These are phyloP conservation scores for Kryptopterus vitreolus DNA, from an alignment of 2,797 vertebrate species.

Conservation along the genomic window DNA sequence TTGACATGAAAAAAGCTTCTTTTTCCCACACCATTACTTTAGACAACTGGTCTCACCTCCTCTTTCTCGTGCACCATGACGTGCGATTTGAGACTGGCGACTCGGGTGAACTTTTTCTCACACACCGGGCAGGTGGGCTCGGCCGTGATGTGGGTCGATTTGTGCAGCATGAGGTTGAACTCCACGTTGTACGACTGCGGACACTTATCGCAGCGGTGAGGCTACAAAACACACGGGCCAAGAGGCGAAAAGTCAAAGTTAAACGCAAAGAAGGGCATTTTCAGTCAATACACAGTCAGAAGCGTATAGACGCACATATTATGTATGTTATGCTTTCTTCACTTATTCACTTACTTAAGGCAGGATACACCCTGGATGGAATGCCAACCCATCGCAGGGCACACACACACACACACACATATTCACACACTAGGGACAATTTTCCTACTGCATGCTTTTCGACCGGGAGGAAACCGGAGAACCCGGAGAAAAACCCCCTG, in stretches of 20 bases:
- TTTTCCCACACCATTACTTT: no score
- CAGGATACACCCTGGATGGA: no score
- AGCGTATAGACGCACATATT: not conserved
- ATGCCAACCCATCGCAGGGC: no score
- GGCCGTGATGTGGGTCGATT: slow-evolving; percentile 87
- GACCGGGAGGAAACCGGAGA: no score
- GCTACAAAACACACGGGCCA: slow-evolving; percentile 69
- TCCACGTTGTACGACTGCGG: slow-evolving; percentile 95
- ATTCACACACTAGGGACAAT: no score
- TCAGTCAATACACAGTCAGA: not conserved
- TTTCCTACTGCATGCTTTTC: no score
- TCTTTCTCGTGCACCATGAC: slow-evolving; percentile 97
- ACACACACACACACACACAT: no score
- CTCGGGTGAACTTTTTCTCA: slow-evolving; percentile 92
- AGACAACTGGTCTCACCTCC: slow-evolving; percentile 90
- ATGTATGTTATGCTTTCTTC: not conserved
- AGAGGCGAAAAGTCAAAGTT: not conserved
- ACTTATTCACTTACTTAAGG: no score
- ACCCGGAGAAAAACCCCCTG: no score
- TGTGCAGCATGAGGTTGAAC: slow-evolving; percentile 95
- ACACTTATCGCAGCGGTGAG: slow-evolving; percentile 94
- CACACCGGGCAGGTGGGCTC: slow-evolving; percentile 93
- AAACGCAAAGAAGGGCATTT: not conserved
- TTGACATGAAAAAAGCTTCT: no score
- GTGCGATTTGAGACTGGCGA: slow-evolving; percentile 96